Conservation (phyloP, 2,113 vertebrate genomes). For the Illadopsis cleaveri region DNA sequence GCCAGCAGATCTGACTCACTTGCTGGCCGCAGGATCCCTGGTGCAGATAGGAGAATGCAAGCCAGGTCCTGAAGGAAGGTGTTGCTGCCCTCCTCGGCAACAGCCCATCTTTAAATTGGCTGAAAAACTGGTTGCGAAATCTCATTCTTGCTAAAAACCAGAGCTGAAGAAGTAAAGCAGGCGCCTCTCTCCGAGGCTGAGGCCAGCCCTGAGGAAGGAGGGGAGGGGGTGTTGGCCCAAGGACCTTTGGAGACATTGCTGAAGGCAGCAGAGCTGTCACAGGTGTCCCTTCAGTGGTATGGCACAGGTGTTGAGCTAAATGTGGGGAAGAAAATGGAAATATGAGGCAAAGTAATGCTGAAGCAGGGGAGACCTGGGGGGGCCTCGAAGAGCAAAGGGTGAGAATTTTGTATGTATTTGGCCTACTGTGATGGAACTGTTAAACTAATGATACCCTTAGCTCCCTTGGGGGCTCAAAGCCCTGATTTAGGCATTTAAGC, state of each 20-base stretch:
- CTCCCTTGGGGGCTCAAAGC: constrained; percentile 20
- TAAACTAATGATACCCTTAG: constrained; percentile 13
- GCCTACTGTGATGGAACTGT: background rate
- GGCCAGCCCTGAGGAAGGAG: background rate
- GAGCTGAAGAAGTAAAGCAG: background rate
- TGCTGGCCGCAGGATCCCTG: background rate
- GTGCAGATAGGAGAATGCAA: background rate
- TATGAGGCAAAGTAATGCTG: background rate
- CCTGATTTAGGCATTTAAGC: constrained; percentile 42
- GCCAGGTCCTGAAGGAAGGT: constrained; percentile 44
- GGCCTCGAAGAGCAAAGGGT: background rate
- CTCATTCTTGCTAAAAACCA: background rate
- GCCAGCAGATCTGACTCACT: constrained; percentile 27
- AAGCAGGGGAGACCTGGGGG: background rate
- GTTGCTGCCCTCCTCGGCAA: background rate
- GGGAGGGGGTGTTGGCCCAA: background rate
- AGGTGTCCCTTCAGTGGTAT: background rate
- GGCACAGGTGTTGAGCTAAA: background rate
- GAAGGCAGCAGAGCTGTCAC: background rate
- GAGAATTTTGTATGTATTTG: background rate
- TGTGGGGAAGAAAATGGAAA: background rate
- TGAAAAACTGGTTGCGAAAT: background rate
- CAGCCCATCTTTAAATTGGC: background rate
- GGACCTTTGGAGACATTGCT: fast-evolving
- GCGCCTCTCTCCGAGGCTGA: fast-evolving